These are phyloP conservation scores for Ascidia mentula DNA, from an alignment of 23 tunicate species.

Conservation along the genomic window DNA sequence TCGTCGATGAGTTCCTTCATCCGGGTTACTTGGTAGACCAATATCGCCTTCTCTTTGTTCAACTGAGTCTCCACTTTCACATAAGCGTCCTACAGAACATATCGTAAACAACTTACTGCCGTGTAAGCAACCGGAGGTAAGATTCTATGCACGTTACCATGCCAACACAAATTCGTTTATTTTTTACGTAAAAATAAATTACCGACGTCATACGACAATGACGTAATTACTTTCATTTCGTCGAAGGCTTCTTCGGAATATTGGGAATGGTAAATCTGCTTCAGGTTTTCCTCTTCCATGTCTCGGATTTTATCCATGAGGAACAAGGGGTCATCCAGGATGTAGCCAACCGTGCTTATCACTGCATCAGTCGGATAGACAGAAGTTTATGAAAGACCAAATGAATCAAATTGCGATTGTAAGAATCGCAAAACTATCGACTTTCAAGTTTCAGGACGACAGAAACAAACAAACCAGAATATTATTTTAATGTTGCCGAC, in stretches of 20 bases:
- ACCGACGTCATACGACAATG: background rate
- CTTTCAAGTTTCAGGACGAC: too few relatives aligned
- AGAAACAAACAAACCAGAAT: too few relatives aligned
- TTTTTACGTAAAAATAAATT: too few relatives aligned
- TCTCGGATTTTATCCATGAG: conserved; percentile 40
- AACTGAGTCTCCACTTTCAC: conserved; percentile 2
- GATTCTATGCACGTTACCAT: too few relatives aligned
- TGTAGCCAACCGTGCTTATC: background rate
- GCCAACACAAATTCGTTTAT: too few relatives aligned
- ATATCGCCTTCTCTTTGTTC: conserved; percentile 18
- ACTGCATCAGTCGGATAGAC: too few relatives aligned
- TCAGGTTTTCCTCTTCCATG: conserved; percentile 75
- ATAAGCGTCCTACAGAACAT: background rate
- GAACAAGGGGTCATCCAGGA: conserved; percentile 33
- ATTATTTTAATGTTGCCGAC: too few relatives aligned
- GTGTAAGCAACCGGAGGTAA: too few relatives aligned
- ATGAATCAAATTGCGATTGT: too few relatives aligned
- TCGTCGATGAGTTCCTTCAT: conserved; percentile 32
- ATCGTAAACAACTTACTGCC: too few relatives aligned
- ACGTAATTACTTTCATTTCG: conserved; percentile 36
- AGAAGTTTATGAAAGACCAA: too few relatives aligned
- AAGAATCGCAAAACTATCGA: too few relatives aligned
- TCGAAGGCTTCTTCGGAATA: conserved; percentile 55
- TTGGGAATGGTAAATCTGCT: conserved; percentile 59
- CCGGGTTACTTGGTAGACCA: conserved; percentile 33